These are phyloP conservation scores for Meteorus sp. DNA, from an alignment of 1,140 invertebrate genomes.

Conservation along the genomic window DNA sequence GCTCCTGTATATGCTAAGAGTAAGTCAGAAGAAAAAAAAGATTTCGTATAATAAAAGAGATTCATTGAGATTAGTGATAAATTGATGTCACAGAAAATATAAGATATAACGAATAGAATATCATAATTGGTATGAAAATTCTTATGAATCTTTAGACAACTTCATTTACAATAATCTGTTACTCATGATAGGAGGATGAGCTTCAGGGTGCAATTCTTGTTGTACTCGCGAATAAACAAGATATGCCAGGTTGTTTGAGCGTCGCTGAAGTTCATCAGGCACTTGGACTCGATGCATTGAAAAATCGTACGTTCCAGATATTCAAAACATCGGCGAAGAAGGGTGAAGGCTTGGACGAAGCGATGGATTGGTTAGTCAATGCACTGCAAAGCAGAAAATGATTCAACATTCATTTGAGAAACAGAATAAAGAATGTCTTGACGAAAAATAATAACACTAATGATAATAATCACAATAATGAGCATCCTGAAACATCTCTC, in stretches of 20 bases:
- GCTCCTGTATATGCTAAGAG: conserved; percentile 93
- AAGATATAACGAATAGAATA: too few relatives aligned
- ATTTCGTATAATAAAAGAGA: too few relatives aligned
- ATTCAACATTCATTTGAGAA: conserved; percentile 34
- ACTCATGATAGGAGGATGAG: conserved; percentile 99
- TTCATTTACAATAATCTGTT: too few relatives aligned
- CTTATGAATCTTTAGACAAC: too few relatives aligned
- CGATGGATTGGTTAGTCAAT: conserved; percentile 98
- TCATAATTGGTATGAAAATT: too few relatives aligned
- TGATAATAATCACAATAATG: not conserved
- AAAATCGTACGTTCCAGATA: conserved; percentile 98
- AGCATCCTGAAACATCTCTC: too few relatives aligned
- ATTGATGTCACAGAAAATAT: too few relatives aligned
- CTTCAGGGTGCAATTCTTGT: conserved; percentile 92
- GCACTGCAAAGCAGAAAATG: conserved; percentile 86
- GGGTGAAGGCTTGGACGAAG: conserved; percentile 97
- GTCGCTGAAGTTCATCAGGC: conserved; percentile 97
- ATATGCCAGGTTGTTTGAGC: conserved; percentile 95
- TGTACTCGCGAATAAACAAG: conserved; percentile 99
- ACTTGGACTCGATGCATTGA: conserved; percentile 89
- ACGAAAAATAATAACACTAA: too few relatives aligned
- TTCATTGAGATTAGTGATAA: too few relatives aligned
- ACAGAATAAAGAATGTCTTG: conserved; percentile 2
- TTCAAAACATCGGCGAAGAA: conserved; percentile 99
- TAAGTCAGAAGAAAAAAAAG: conserved; percentile 59